Base-by-base conservation (phyloP, 2,888 invertebrate species). In the Athetis lepigone region DNA sequence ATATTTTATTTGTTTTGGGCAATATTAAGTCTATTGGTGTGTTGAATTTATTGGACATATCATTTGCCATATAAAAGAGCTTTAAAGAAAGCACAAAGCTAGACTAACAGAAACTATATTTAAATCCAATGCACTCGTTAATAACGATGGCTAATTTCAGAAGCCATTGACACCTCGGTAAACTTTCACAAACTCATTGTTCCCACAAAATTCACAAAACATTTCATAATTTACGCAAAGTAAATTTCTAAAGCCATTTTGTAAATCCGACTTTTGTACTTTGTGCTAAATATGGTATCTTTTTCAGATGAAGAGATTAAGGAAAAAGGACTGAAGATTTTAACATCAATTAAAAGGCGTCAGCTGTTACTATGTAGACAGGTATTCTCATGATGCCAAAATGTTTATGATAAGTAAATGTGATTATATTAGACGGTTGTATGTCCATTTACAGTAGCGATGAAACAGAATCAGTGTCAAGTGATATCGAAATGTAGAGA, bases 361-460 rank as follows among this genome's bases (percentile, higher is more conserved):
- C 76, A 54, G 71, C 79, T 69, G 42, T 62, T 68, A 55, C 8
- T 82, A 79, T 70, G 75, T 75, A 72, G 70, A 71, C 74, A 77
- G 75, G 70, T 79, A 73, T 75, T 92, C 93, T 93, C 92, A 77
- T 74, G 91, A 91, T 93, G 94, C 94, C 94, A 94, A 94, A 70
- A 88, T 71, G 78, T 81, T 66, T 81, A 81, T 65, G 80, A 78
- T 89, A 88, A 83, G 83, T 89, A 86, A 84, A 90, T 83, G 86
- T 86, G 89, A 89, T 85, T 91, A 91, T 88, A 76, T 71, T 82
- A 83, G 88, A 88, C 85, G 89, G 92, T 92, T 93, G 88, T 92
- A 90, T 93, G 94, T 94, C 94, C 94, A 94, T 94, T 93, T 94
- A 94, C 88, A 88, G 92, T 94, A 94, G 94, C 79, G 68, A 80